Percentiles rank a stretch among this genome's conserved stretches.
These are phyloP conservation scores for Ctenopoma kingsleyae DNA, from an alignment of 2,797 vertebrate species.

Conservation along the genomic window DNA sequence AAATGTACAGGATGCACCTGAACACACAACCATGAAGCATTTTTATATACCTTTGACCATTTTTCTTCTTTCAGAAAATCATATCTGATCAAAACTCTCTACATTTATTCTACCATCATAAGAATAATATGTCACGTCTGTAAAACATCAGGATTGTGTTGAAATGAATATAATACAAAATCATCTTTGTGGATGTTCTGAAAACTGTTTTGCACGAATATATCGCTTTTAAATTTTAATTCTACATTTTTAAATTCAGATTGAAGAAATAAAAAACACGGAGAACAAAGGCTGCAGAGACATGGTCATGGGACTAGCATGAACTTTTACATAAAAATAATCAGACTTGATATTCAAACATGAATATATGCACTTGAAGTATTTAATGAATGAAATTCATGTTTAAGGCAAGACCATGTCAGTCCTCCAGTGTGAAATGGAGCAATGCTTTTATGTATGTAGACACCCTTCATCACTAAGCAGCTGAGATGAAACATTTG, in stretches of 20 bases:
- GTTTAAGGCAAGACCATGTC: neutral
- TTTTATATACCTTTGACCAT: neutral
- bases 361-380: conserved; percentile 13
- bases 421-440: conserved; percentile 3
- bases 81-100: neutral
- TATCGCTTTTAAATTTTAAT: conserved; percentile 32
- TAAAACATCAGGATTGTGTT: neutral
- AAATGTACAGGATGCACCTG: conserved; percentile 86
- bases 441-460: conserved; percentile 20
- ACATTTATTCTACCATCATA: conserved; percentile 7
- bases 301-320: neutral
- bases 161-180: neutral
- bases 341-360: conserved; percentile 2
- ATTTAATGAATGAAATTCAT: conserved; percentile 5
- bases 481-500: neutral
- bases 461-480: conserved; percentile 22
- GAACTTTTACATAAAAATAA: conserved; percentile 5
- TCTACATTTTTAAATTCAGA: conserved; percentile 18
- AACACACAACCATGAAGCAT: conserved; percentile 22
- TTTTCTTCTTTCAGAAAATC: neutral
- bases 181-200: neutral
- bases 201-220: conserved; percentile 5
- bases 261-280: conserved; percentile 10
- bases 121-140: neutral
- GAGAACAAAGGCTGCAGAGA: neutral